Conservation (phyloP, 2,888 invertebrate genomes). For the Drosophila meridiana region DNA sequence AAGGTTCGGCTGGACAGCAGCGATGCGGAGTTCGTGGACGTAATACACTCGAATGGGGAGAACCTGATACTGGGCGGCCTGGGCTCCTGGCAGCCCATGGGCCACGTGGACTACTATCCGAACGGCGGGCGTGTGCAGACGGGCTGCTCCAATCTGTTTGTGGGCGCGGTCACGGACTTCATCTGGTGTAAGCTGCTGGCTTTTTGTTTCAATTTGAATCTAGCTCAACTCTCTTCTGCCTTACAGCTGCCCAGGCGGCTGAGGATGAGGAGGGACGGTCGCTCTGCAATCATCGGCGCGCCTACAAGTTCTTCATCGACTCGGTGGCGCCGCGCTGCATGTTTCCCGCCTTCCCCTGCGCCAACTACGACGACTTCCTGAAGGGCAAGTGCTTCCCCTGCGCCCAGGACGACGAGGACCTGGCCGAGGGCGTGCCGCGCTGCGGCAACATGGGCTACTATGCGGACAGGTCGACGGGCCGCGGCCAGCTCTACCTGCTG, state of each 20-base stretch:
- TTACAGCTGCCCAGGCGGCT: constrained; percentile 87
- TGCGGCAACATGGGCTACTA: constrained; percentile 98
- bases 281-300: constrained; percentile 96
- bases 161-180: constrained; percentile 95
- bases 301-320: constrained; percentile 97
- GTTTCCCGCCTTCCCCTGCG: constrained; percentile 96
- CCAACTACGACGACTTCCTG: constrained; percentile 93
- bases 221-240: not conserved
- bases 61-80: constrained; percentile 94
- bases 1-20: constrained; percentile 92
- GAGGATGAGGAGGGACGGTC: constrained; percentile 94
- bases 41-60: constrained; percentile 97
- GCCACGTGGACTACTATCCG: constrained; percentile 96
- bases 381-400: constrained; percentile 92
- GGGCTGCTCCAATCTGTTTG: constrained; percentile 96
- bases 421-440: constrained; percentile 85
- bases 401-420: constrained; percentile 83
- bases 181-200: constrained; percentile 90
- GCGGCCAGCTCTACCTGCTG: constrained; percentile 94
- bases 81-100: constrained; percentile 96
- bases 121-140: constrained; percentile 96
- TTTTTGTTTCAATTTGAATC: constrained; percentile 37
- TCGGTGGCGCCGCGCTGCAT: constrained; percentile 96
- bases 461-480: constrained; percentile 92
- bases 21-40: constrained; percentile 96